These are phyloP conservation scores for Paragorgia papillata DNA, from an alignment of 92 coral and sea anemone genomes.

Conservation along the genomic window DNA sequence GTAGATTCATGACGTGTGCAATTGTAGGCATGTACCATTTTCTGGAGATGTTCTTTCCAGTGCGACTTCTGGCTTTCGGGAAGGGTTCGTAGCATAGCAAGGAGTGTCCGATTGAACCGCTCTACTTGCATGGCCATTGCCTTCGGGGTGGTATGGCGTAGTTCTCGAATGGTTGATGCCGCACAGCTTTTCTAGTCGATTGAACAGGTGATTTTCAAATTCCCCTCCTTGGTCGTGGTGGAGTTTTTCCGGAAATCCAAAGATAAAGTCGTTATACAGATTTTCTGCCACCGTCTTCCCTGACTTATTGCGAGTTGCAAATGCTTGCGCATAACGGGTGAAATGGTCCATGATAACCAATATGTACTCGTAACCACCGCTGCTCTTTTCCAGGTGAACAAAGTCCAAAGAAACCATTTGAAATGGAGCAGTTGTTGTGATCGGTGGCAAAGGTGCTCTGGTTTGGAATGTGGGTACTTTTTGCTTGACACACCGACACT, in stretches of 20 bases:
- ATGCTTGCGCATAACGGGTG: conserved; percentile 32
- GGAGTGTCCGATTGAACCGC: conserved; percentile 5
- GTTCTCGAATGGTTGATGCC: conserved; percentile 15
- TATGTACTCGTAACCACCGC: too few relatives aligned
- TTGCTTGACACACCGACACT: conserved; percentile 24
- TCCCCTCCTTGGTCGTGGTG: conserved; percentile 14
- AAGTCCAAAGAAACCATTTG: conserved; percentile 12
- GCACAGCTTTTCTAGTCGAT: conserved; percentile 24
- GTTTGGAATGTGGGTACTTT: background rate
- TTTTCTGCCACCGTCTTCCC: conserved; percentile 22
- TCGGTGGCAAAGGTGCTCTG: conserved; percentile 16
- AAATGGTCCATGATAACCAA: conserved; percentile 30
- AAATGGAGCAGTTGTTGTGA: conserved; percentile 9
- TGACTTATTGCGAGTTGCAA: conserved; percentile 13
- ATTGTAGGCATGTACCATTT: conserved; percentile 54
- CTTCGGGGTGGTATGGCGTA: conserved; percentile 31
- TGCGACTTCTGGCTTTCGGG: conserved; percentile 35
- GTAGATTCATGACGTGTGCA: conserved; percentile 38
- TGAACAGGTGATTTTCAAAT: conserved; percentile 31
- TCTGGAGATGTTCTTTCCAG: conserved; percentile 54
- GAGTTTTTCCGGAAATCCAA: conserved; percentile 23
- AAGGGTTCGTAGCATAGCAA: conserved; percentile 7
- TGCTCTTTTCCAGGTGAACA: conserved; percentile 12
- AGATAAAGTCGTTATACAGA: conserved; percentile 18
- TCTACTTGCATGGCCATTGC: conserved; percentile 19